Percentiles rank a stretch among this genome's conserved stretches.
Evolutionary conservation across 2,113 vertebrate genomes (phyloP).

Genomic region (Neomonachus schauinslandi): DNA sequence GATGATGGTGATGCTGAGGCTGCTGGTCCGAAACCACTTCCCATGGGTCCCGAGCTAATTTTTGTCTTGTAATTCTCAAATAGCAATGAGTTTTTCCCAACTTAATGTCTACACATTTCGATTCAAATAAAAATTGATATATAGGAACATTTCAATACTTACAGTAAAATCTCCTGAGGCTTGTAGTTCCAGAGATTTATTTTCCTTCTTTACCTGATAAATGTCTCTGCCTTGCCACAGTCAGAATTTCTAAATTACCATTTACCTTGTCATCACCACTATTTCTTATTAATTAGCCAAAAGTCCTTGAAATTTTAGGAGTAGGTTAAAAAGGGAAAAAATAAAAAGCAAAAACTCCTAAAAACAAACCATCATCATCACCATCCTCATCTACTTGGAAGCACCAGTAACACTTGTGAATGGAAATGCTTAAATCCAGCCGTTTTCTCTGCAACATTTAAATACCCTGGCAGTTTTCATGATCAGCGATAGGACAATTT

Average conservation of each 20-base stretch:
- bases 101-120: conserved; percentile 2
- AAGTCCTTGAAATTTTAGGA: neutral
- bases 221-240: neutral
- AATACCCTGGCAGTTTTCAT: neutral
- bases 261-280: neutral
- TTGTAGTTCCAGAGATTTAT: neutral
- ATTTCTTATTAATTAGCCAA: neutral
- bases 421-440: neutral
- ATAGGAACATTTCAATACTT: neutral
- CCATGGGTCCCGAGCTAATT: neutral
- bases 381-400: neutral
- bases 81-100: conserved; percentile 29
- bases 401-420: neutral
- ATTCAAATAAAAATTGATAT: neutral
- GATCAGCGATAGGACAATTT: neutral
- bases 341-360: neutral
- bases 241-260: conserved; percentile 9
- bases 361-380: neutral
- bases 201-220: neutral
- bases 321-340: neutral
- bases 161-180: neutral
- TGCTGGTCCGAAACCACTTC: neutral
- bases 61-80: conserved; percentile 58
- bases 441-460: neutral
- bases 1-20: too few relatives aligned